Base-by-base conservation (phyloP, 2,888 invertebrate genomes). In the Limnephilus lunatus region DNA sequence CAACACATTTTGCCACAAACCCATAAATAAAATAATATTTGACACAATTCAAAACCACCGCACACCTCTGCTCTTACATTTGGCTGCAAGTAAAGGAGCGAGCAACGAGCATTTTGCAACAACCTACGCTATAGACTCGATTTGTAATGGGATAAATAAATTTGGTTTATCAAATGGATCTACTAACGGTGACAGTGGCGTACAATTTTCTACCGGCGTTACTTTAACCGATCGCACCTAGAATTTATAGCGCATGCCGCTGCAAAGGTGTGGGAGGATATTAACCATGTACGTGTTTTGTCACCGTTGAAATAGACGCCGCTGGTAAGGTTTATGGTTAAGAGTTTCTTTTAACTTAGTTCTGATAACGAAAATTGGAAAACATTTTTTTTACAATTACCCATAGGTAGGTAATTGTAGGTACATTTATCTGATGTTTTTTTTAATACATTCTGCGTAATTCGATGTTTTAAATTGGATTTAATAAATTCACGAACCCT, bases 61-160 rank as follows among this genome's bases (percentile, higher is more conserved):
- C n/a, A 68, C 68, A n/a, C 68, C 68, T 25, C 68, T 68, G 68
- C 25, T n/a, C 9, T 25, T 68, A 68, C 68, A 68, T 68, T 68
- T 68, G 68, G 68, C 68, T 68, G 25, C 68, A 68, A 68, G 68
- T 25, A 68, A 68, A 68, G 68, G 68, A 68, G 68, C 68, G n/a
- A 68, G 68, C 68, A 68, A 68, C 68, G 68, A 68, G 25, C 68
- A 25, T 68, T 83, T 35, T 83, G 35, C 83, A n/a, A 39, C 83
- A 39, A 35, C 83, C 35, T 39, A 19, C 31, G 48, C 87, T 89
- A 25, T 80, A 89, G 80, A 91, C 85, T 88, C 91, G 91, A 91
- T 81, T 88, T 91, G 91, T 88, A 88, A 81, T 81, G 87, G 88
- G 88, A 89, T 89, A 89, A 91, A 91, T 91, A 91, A 91, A 91